Percentiles rank a stretch among this genome's conserved stretches.
These are phyloP conservation scores for Harpagifer antarcticus DNA, from an alignment of 2,797 vertebrate species.

Conservation along the genomic window DNA sequence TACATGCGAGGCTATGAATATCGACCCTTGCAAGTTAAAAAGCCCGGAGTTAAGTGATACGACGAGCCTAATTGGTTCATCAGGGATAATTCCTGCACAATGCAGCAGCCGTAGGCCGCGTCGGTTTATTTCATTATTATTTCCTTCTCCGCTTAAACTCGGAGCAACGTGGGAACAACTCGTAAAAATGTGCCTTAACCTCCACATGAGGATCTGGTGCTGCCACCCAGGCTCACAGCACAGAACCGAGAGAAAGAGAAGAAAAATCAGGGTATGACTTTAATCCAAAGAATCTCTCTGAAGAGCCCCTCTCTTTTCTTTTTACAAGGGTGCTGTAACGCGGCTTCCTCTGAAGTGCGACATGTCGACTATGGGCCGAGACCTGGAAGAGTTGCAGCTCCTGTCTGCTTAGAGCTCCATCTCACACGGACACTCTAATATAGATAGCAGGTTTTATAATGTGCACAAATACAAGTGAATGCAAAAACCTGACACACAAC, in stretches of 20 bases:
- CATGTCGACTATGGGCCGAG: conserved; percentile 91
- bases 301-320: conserved; percentile 79
- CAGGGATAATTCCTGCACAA: conserved; percentile 74
- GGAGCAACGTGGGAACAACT: conserved; percentile 64
- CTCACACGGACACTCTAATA: conserved; percentile 33
- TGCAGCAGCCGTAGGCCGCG: conserved; percentile 72
- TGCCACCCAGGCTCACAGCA: conserved; percentile 60
- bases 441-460: background rate
- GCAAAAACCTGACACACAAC: background rate
- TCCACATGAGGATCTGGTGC: conserved; percentile 62
- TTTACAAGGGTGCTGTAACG: conserved; percentile 85
- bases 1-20: conserved; percentile 71
- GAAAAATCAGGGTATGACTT: conserved; percentile 37
- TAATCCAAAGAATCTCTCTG: conserved; percentile 55
- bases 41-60: conserved; percentile 75
- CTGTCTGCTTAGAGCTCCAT: conserved; percentile 47
- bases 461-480: background rate
- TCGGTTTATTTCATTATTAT: conserved; percentile 16
- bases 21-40: conserved; percentile 78
- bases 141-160: conserved; percentile 49
- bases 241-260: conserved; percentile 1
- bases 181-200: conserved; percentile 56
- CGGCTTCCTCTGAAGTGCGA: conserved; percentile 92
- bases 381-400: conserved; percentile 82
- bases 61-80: conserved; percentile 79